Conservation (phyloP, 2,888 invertebrate species). For the Agonum fuliginosum region DNA sequence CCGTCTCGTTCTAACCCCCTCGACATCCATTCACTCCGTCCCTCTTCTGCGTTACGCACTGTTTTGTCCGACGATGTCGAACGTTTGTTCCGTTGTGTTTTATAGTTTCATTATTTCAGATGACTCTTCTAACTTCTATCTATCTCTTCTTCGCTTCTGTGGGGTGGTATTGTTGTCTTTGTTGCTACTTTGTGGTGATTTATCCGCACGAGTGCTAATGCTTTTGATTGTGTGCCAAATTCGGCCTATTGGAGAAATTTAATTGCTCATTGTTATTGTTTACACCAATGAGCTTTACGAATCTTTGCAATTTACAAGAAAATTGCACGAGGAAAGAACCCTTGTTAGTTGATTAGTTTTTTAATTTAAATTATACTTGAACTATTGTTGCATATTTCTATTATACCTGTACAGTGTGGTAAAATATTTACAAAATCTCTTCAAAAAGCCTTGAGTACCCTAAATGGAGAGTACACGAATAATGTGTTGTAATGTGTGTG, state of each 20-base stretch:
- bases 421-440: no score
- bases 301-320: no score
- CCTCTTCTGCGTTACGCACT: slow-evolving; percentile 28
- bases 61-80: slow-evolving; percentile 32
- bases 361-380: no score
- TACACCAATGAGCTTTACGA: no score
- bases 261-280: slow-evolving; percentile 39
- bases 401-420: no score
- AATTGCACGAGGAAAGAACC: no score
- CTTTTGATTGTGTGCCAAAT: slow-evolving; percentile 26
- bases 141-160: slow-evolving; percentile 3
- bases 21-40: not conserved
- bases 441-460: no score
- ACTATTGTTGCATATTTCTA: no score
- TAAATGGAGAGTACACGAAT: no score
- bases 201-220: slow-evolving; percentile 33
- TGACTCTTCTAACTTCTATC: slow-evolving; percentile 31
- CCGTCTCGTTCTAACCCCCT: not conserved
- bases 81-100: slow-evolving; percentile 46
- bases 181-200: slow-evolving; percentile 19
- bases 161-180: not conserved
- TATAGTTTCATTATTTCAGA: slow-evolving; percentile 52
- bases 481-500: no score
- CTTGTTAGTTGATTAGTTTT: no score
- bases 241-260: slow-evolving; percentile 29